These are phyloP conservation scores for Phthorimaea operculella DNA, from an alignment of 1,140 invertebrate genomes.

Conservation along the genomic window DNA sequence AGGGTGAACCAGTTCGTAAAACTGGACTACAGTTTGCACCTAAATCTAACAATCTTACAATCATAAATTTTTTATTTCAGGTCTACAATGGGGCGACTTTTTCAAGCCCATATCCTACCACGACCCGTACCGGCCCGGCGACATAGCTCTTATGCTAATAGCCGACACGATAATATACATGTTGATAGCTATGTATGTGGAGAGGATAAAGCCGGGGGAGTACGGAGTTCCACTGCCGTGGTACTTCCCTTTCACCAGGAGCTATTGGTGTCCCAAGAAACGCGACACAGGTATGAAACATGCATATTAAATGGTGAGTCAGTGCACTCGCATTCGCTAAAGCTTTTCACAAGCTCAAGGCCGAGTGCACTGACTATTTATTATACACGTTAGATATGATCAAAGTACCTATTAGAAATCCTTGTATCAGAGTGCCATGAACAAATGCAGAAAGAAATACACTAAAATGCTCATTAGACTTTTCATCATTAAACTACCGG, in stretches of 20 bases:
- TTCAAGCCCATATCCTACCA: conserved; percentile 75
- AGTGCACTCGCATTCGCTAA: too few species aligned
- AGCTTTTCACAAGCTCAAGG: neutral
- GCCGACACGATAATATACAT: conserved; percentile 75
- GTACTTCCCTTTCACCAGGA: conserved; percentile 78
- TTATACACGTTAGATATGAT: too few species aligned
- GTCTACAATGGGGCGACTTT: conserved; percentile 82
- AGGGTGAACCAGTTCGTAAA: too few species aligned
- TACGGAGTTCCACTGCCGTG: conserved; percentile 78
- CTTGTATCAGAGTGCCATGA: too few species aligned
- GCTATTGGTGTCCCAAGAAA: conserved; percentile 61
- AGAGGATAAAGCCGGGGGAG: conserved; percentile 78
- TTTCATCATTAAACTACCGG: too few species aligned
- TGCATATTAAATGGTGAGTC: too few species aligned
- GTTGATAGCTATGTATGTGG: conserved; percentile 77
- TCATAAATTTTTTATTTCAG: conserved; percentile 36
- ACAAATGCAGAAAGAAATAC: too few species aligned
- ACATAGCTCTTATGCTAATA: conserved; percentile 75
- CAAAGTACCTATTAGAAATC: too few species aligned
- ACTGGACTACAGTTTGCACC: too few species aligned
- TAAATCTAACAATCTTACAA: neutral
- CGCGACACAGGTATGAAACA: conserved; percentile 3
- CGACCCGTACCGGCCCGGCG: conserved; percentile 75
- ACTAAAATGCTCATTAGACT: too few species aligned
- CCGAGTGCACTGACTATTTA: neutral